Conservation (phyloP, 2,888 invertebrate species). For the Branchinecta sandiegonensis region DNA sequence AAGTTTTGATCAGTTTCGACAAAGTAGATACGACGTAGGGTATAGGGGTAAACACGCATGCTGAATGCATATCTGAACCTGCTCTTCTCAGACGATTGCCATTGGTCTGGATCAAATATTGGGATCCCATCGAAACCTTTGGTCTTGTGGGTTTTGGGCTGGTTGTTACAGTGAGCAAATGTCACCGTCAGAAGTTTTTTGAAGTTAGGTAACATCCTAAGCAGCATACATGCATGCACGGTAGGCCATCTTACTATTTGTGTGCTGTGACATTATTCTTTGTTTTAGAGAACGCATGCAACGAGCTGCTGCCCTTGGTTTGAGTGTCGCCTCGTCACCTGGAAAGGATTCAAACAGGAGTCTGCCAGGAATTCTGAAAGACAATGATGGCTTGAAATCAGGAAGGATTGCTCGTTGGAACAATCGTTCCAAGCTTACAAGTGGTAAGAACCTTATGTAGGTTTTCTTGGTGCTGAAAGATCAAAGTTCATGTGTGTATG, state of each 20-base stretch:
- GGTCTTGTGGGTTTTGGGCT: too few species aligned
- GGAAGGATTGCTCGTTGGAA: slow-evolving; percentile 3
- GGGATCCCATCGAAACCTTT: too few species aligned
- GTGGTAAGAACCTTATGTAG: not conserved
- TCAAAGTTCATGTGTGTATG: not conserved
- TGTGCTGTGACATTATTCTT: not conserved
- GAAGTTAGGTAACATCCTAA: not conserved
- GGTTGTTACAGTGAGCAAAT: too few species aligned
- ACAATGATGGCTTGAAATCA: not conserved
- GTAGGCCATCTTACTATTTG: not conserved
- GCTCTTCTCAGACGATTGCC: too few species aligned
- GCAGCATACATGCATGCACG: not conserved
- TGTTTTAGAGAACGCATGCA: slow-evolving; percentile 7
- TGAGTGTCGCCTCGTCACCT: not conserved
- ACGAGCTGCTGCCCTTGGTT: slow-evolving; percentile 5
- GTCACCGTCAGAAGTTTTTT: too few species aligned
- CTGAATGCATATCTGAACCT: too few species aligned
- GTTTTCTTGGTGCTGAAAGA: not conserved
- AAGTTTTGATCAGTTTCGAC: too few species aligned
- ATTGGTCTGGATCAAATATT: too few species aligned
- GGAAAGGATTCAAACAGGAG: not conserved
- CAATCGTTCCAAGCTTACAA: not conserved
- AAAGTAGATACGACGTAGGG: too few species aligned
- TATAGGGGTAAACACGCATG: too few species aligned
- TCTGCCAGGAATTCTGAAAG: not conserved